Evolutionary conservation across 1,140 invertebrate species (phyloP).

Genomic region (Mamestra configurata): DNA sequence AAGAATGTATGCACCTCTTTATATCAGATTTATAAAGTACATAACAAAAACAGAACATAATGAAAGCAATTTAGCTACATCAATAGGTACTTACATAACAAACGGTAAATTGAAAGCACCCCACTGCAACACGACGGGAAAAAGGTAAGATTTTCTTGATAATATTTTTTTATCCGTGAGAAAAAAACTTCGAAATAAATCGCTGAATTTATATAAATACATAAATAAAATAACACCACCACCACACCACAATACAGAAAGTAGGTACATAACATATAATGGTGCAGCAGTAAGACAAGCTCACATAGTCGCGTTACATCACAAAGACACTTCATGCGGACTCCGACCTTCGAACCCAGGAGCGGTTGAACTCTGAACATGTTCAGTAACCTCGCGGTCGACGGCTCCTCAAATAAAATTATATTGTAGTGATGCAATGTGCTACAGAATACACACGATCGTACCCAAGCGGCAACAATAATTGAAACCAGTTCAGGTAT

Average conservation of each 20-base stretch:
- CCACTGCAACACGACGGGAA: background rate
- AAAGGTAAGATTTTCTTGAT: conserved; percentile 1
- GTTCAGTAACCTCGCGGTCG: conserved; percentile 67
- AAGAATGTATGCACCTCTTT: background rate
- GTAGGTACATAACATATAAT: conserved; percentile 11
- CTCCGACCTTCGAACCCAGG: conserved; percentile 75
- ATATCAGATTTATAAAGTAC: background rate
- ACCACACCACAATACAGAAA: too few species aligned
- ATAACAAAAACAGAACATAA: background rate
- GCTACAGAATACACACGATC: background rate
- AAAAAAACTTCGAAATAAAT: background rate
- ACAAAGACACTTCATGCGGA: conserved; percentile 68
- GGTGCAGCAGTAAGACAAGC: conserved; percentile 2
- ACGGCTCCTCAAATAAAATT: conserved; percentile 58
- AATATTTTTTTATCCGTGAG: background rate
- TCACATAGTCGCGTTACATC: conserved; percentile 62
- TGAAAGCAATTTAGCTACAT: background rate
- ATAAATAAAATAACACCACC: conserved; percentile 20
- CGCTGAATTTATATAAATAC: background rate
- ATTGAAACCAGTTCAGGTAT: background rate
- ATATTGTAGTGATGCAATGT: conserved; percentile 56
- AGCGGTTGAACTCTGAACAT: conserved; percentile 72
- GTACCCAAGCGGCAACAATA: background rate
- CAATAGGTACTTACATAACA: background rate
- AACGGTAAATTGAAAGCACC: background rate